Evolutionary conservation across 1,140 invertebrate genomes (phyloP).

Genomic region (Hestina assimilis): DNA sequence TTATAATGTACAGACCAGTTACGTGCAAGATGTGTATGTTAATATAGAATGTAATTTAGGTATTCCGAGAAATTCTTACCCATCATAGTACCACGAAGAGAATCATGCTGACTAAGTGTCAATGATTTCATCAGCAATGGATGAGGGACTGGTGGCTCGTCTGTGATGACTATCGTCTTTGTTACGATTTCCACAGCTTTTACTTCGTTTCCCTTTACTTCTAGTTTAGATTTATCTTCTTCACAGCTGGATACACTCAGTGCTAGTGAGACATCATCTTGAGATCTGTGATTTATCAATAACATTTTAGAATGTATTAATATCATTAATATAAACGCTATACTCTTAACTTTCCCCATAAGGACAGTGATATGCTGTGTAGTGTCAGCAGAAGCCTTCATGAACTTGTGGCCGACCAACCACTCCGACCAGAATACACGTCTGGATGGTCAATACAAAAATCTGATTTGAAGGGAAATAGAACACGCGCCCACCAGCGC

Average conservation of each 20-base stretch:
- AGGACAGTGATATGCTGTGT: background rate
- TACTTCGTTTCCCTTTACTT: constrained; percentile 42
- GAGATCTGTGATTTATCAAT: constrained; percentile 51
- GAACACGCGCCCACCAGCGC: no score
- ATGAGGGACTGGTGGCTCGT: constrained; percentile 65
- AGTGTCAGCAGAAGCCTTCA: background rate
- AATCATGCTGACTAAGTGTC: constrained; percentile 68
- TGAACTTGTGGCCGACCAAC: no score
- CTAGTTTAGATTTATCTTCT: constrained; percentile 69
- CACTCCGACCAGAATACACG: no score
- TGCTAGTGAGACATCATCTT: constrained; percentile 73
- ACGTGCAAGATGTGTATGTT: no score
- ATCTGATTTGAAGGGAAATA: no score
- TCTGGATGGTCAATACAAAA: no score
- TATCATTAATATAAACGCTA: background rate
- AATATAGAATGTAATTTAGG: no score
- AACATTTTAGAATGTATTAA: background rate
- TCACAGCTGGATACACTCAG: constrained; percentile 75
- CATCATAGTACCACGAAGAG: constrained; percentile 69
- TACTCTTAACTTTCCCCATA: no score
- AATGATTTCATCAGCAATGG: constrained; percentile 74
- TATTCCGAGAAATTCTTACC: constrained; percentile 39
- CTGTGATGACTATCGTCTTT: constrained; percentile 65
- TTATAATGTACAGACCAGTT: no score
- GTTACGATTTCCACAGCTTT: constrained; percentile 56